A percentile compares a stretch with the other conserved stretches of the same genome.
These are phyloP conservation scores for Hemithea aestivaria DNA, from an alignment of 2,888 invertebrate species.

Conservation along the genomic window DNA sequence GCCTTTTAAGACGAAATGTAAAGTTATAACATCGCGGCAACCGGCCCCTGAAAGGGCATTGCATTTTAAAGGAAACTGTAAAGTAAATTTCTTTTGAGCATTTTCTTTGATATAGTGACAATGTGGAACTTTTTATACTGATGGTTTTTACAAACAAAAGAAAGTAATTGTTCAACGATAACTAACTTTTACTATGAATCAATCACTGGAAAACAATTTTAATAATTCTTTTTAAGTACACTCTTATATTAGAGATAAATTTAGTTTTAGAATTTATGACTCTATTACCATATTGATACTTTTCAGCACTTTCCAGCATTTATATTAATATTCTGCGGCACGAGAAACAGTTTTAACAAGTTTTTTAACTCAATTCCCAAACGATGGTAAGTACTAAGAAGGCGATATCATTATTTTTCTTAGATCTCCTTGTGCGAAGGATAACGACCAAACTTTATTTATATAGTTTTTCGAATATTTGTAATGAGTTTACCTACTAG, in stretches of 20 bases:
- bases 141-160: no score
- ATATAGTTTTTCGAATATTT: constrained; percentile 14
- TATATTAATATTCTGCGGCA: not conserved
- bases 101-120: constrained; percentile 31
- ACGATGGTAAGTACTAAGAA: constrained; percentile 14
- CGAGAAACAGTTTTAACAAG: constrained; percentile 12
- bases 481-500: constrained; percentile 8
- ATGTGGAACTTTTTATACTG: constrained; percentile 9
- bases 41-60: constrained; percentile 45
- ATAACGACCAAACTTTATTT: constrained; percentile 14
- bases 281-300: no score
- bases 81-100: constrained; percentile 42
- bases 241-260: no score
- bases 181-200: no score
- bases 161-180: no score
- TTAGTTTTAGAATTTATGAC: no score
- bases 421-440: constrained; percentile 15
- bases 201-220: no score
- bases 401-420: constrained; percentile 20
- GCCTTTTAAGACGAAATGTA: constrained; percentile 54
- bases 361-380: constrained; percentile 18
- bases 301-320: no score
- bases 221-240: no score
- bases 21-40: constrained; percentile 48
- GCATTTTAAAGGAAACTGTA: constrained; percentile 48